Percentiles rank a stretch among this genome's conserved stretches.
Evolutionary conservation across 1,140 invertebrate species (phyloP).

Genomic region (Pseudomyrmex concolor): DNA sequence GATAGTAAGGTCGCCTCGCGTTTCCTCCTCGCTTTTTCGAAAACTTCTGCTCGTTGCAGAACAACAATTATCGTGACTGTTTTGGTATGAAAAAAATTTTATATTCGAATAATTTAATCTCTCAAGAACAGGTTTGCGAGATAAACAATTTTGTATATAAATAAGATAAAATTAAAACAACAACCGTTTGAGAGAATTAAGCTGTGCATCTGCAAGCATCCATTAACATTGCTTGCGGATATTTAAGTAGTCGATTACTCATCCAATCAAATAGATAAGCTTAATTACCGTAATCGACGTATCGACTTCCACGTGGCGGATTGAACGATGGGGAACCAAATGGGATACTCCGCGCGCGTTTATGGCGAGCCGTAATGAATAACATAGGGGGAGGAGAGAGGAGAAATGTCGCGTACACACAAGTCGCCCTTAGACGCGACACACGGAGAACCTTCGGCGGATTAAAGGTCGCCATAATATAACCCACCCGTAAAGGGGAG

Average conservation of each 20-base stretch:
- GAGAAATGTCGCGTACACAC: conserved; percentile 47
- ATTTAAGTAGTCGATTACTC: conserved; percentile 54
- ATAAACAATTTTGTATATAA: background rate
- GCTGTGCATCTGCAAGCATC: background rate
- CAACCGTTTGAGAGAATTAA: background rate
- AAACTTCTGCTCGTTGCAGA: background rate
- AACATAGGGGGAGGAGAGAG: background rate
- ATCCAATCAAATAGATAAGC: conserved; percentile 69
- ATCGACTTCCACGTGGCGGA: conserved; percentile 5
- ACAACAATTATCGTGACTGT: background rate
- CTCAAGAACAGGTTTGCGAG: background rate
- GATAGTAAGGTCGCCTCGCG: background rate
- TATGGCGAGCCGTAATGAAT: conserved; percentile 59
- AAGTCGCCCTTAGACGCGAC: conserved; percentile 41
- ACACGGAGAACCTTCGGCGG: background rate
- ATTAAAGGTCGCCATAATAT: conserved; percentile 39
- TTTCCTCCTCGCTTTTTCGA: background rate
- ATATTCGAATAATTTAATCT: background rate
- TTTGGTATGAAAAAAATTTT: background rate
- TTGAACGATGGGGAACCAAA: conserved; percentile 49
- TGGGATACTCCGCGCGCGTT: conserved; percentile 34
- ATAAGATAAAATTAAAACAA: conserved; percentile 42
- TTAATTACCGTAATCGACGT: conserved; percentile 72
- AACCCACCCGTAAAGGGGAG: background rate
- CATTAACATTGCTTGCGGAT: conserved; percentile 5